Evolutionary conservation across 2,113 vertebrate genomes (phyloP).

Genomic region (Melierax canorus): DNA sequence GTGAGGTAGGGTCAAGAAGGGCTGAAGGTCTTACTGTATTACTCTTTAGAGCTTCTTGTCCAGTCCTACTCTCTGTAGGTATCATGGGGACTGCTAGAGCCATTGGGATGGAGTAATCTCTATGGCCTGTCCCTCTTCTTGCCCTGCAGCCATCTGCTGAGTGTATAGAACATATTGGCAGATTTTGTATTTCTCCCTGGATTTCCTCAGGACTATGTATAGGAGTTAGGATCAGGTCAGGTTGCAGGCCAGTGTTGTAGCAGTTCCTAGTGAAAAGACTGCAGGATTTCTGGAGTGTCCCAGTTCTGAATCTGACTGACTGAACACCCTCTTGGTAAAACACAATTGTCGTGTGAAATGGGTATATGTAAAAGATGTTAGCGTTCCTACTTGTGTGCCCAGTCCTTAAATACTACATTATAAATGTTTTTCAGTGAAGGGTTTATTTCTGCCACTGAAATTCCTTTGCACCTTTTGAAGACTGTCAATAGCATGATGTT

Average conservation of each 20-base stretch:
- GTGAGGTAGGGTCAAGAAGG: not conserved
- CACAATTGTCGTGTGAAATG: rapidly evolving
- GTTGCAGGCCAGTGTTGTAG: not conserved
- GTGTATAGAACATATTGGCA: not conserved
- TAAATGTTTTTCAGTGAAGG: not conserved
- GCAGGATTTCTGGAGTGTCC: not conserved
- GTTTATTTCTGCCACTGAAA: not conserved
- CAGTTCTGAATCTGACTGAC: not conserved
- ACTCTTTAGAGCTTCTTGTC: not conserved
- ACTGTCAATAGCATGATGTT: not conserved
- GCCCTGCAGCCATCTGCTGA: not conserved
- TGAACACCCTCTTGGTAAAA: not conserved
- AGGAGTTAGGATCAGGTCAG: not conserved
- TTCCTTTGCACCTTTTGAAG: not conserved
- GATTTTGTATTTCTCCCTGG: not conserved
- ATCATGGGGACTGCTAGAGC: not conserved
- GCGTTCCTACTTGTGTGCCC: not conserved
- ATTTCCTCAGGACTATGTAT: not conserved
- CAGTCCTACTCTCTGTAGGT: not conserved
- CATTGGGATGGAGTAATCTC: not conserved
- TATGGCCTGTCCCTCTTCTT: rapidly evolving
- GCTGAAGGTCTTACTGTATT: not conserved
- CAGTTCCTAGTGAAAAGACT: not conserved
- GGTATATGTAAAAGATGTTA: not conserved
- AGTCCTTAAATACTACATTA: not conserved